A percentile compares a stretch with the other conserved stretches of the same genome.
These are phyloP conservation scores for Phoronis australis DNA, from an alignment of 2,888 invertebrate genomes.

Conservation along the genomic window DNA sequence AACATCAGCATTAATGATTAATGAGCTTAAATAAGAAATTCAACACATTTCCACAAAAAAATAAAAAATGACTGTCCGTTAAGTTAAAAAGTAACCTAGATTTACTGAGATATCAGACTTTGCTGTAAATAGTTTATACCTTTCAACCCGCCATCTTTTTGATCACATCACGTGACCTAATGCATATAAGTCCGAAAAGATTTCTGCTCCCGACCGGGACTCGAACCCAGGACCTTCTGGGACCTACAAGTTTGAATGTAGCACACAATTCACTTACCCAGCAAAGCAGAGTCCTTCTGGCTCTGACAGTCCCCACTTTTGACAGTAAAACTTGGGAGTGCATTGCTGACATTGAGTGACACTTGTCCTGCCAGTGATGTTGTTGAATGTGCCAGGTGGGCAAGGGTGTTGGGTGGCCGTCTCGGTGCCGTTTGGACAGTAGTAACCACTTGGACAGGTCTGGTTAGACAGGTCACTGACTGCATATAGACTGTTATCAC, in stretches of 20 bases:
- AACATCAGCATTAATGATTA: too few relatives aligned
- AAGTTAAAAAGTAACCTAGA: too few relatives aligned
- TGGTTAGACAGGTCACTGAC: slow-evolving; percentile 27
- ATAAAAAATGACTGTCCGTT: too few relatives aligned
- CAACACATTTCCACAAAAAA: too few relatives aligned
- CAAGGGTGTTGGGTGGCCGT: slow-evolving; percentile 35
- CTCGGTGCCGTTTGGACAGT: slow-evolving; percentile 33
- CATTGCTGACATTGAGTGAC: slow-evolving; percentile 38
- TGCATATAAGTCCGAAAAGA: too few relatives aligned
- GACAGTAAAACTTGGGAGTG: slow-evolving; percentile 43
- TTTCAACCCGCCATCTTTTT: too few relatives aligned
- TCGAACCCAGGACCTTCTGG: too few relatives aligned
- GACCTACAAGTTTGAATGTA: background rate
- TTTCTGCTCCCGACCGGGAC: too few relatives aligned
- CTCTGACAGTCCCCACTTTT: slow-evolving; percentile 33
- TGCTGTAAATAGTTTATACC: too few relatives aligned
- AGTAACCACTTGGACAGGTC: slow-evolving; percentile 34
- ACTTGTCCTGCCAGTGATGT: slow-evolving; percentile 24
- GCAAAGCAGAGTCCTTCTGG: slow-evolving; percentile 44
- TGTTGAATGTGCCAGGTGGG: slow-evolving; percentile 43
- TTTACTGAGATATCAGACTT: too few relatives aligned
- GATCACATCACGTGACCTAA: too few relatives aligned
- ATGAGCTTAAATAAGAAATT: too few relatives aligned
- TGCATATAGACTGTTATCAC: slow-evolving; percentile 31
- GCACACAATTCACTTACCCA: slow-evolving; percentile 31